Percentiles rank a stretch among this genome's conserved stretches.
Conservation (phyloP, 2,797 vertebrate species). For the Ctenochaetus hawaiiensis region DNA sequence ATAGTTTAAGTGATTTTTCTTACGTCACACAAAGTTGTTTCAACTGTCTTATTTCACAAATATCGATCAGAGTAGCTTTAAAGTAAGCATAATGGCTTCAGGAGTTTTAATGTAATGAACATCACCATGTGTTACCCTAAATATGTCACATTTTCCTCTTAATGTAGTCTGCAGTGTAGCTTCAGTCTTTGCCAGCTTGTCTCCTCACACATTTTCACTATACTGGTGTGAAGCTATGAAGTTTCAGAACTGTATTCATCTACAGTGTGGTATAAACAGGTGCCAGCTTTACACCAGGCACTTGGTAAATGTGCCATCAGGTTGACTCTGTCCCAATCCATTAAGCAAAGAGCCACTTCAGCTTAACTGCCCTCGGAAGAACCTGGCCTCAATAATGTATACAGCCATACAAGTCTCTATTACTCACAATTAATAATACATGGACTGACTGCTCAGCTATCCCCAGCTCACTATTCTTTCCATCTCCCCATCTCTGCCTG, state of each 20-base stretch:
- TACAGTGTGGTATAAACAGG: constrained; percentile 52
- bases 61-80: background rate
- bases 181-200: background rate
- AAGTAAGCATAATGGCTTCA: background rate
- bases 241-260: constrained; percentile 12
- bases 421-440: constrained; percentile 84
- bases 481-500: constrained; percentile 60
- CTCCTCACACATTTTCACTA: background rate
- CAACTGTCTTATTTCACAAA: background rate
- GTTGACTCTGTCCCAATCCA: constrained; percentile 66
- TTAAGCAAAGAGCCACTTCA: constrained; percentile 76
- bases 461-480: constrained; percentile 60
- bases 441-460: constrained; percentile 59
- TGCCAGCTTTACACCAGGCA: constrained; percentile 56
- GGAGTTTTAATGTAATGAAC: background rate
- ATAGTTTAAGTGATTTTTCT: no score
- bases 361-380: constrained; percentile 72
- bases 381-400: constrained; percentile 81
- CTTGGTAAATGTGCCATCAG: constrained; percentile 57
- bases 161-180: background rate
- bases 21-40: background rate
- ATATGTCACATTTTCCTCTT: constrained; percentile 1
- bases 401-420: constrained; percentile 77
- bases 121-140: background rate
- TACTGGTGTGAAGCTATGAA: constrained; percentile 20